Evolutionary conservation across 1,140 invertebrate genomes (phyloP).

Genomic region (Oscheius sp.): DNA sequence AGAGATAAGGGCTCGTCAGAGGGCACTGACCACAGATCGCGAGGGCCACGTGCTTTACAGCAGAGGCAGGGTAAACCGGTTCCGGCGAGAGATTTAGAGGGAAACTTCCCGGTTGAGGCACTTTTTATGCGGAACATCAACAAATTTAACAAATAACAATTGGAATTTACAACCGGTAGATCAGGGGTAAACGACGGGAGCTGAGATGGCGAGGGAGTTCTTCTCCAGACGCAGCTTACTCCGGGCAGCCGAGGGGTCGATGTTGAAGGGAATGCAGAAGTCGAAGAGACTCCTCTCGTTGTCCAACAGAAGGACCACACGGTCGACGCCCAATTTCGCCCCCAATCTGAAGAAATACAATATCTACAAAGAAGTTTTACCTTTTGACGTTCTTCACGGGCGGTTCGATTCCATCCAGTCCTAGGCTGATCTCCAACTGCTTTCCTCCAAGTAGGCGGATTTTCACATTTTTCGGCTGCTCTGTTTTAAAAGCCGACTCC

Average conservation of each 20-base stretch:
- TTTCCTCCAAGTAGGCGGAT: conserved; percentile 8
- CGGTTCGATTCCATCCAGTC: neutral
- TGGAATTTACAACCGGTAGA: too few species aligned
- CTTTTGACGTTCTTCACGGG: neutral
- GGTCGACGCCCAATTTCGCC: neutral
- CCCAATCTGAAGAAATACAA: conserved; percentile 1
- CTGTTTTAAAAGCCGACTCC: neutral
- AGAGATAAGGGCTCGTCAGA: too few species aligned
- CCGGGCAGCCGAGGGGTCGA: neutral
- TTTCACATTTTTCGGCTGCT: neutral
- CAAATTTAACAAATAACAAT: too few species aligned
- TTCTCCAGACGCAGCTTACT: conserved; percentile 8
- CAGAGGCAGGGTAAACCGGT: too few species aligned
- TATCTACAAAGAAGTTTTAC: neutral
- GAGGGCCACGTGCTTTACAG: too few species aligned
- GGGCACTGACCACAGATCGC: too few species aligned
- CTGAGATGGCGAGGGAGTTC: neutral
- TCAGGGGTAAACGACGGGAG: neutral
- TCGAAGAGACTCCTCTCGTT: conserved; percentile 19
- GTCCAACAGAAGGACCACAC: conserved; percentile 6
- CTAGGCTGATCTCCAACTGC: conserved; percentile 11
- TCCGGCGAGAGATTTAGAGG: too few species aligned
- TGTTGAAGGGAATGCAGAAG: conserved; percentile 14
- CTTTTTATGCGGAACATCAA: too few species aligned
- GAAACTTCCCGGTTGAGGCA: too few species aligned